These are phyloP conservation scores for Thalassoma bifasciatum DNA, from an alignment of 2,113 vertebrate genomes.

Conservation along the genomic window DNA sequence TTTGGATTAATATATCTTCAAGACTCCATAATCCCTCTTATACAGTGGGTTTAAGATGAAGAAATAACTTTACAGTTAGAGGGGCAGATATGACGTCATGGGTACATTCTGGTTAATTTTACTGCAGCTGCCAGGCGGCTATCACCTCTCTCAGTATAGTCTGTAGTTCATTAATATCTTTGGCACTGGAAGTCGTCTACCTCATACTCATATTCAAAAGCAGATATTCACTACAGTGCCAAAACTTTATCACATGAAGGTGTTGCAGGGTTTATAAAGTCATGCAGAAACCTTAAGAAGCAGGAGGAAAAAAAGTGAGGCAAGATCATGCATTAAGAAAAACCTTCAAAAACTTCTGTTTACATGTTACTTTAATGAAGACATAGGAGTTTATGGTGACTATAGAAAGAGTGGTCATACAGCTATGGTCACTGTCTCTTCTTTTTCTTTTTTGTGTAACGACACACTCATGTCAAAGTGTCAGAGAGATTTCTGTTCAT, in stretches of 20 bases:
- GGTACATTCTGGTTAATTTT: conserved; percentile 52
- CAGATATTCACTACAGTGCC: conserved; percentile 22
- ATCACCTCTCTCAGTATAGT: conserved; percentile 64
- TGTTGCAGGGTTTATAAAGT: conserved; percentile 5
- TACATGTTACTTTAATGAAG: no score
- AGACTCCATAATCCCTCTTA: not conserved
- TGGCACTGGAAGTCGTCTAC: conserved; percentile 51
- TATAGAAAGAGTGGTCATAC: not conserved
- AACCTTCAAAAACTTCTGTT: no score
- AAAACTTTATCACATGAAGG: conserved; percentile 13
- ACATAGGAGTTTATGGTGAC: not conserved
- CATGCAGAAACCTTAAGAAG: not conserved
- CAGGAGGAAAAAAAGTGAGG: not conserved
- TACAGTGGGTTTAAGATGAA: no score
- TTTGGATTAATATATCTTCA: not conserved
- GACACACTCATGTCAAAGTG: conserved; percentile 47
- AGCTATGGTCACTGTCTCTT: not conserved
- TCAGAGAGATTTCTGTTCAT: conserved; percentile 56
- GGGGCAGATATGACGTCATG: conserved; percentile 41
- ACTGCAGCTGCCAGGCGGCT: conserved; percentile 60
- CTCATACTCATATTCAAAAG: conserved; percentile 36
- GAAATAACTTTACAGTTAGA: conserved; percentile 8
- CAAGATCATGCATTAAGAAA: not conserved
- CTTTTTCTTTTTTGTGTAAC: conserved; percentile 43
- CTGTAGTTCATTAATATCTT: conserved; percentile 68